Base-by-base conservation (phyloP, 2,113 vertebrate species). In the Bubo bubo region DNA sequence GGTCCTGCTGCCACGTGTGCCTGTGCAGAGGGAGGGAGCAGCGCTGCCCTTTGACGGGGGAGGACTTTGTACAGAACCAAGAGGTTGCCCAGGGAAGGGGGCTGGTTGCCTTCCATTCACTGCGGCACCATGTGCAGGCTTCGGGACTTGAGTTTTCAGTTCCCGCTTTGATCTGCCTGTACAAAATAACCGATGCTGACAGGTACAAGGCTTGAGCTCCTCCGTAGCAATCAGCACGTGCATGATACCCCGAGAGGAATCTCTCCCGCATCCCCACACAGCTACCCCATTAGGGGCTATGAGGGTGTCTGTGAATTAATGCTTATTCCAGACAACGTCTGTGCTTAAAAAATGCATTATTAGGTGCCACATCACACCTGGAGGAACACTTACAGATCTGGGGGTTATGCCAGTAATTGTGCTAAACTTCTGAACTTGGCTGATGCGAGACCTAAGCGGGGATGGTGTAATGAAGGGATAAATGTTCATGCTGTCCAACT, bases 41-140 rank as follows among this genome's bases (percentile, higher is more conserved):
- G 66, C 1, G 0, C 27, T 35, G 13, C 41, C 27, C 71, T 32
- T 39, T 32, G n/a, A 3, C 37, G 1, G 0, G 16, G 71, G 12
- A 76, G 26, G 27, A 15, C 32, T 75, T 30, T 1, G 8, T 28
- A 2, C 52, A 35, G 72, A 16, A 73, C 35, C 4, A n/a, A 28
- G 28, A 34, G 32, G 37, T 14, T 37, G 26, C 70, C 74, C 60
- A 27, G 14, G 53, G 28, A 5, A 20, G 2, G 12, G 39, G 18
- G 59, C 41, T 74, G 87, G 6, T 3, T 58, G 55, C 49, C 89
- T 74, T 52, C 41, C 39, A 2, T 8, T 26, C 23, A 2, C 4
- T 12, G 26, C 1, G 39, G 70, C 71, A 41, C 35, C 83, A 34
- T 0, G 1, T 15, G 45, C 21, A 37, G 59, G 10, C 27, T 53